A percentile compares a stretch with the other conserved stretches of the same genome.
Conservation (phyloP, 2,888 invertebrate genomes). For the Agapostemon virescens region DNA sequence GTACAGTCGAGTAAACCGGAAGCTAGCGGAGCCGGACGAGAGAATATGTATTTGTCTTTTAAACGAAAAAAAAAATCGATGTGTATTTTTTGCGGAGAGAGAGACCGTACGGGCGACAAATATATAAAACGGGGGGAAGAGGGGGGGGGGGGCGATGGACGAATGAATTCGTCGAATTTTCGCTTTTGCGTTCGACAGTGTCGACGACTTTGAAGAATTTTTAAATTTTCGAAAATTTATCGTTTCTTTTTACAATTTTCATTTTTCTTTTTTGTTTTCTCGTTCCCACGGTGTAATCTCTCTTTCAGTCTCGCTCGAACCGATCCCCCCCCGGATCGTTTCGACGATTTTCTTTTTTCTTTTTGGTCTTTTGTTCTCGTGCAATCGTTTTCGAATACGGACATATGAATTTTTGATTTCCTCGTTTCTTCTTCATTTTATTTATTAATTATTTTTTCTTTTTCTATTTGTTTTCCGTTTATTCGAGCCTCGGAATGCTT, state of each 20-base stretch:
- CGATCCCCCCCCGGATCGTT: background rate
- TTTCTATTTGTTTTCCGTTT: background rate
- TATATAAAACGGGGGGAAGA: constrained; percentile 14
- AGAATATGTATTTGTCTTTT: constrained; percentile 51
- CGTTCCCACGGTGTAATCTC: background rate
- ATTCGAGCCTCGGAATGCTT: constrained; percentile 1
- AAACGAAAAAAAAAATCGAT: constrained; percentile 30
- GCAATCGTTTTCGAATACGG: constrained; percentile 9
- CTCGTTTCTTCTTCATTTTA: background rate
- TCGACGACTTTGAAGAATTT: constrained; percentile 10
- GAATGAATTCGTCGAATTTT: constrained; percentile 23
- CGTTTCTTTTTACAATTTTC: background rate
- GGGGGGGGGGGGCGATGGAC: constrained; percentile 9
- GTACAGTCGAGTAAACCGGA: constrained; percentile 28
- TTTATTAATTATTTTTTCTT: background rate
- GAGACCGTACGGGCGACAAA: constrained; percentile 23
- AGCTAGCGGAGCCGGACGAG: constrained; percentile 29
- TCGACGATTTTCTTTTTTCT: background rate
- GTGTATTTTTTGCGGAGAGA: constrained; percentile 52
- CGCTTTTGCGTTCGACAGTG: background rate
- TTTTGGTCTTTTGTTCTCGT: too few relatives aligned
- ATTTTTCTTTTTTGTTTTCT: background rate
- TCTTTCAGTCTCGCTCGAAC: background rate
- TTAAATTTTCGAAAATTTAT: too few relatives aligned
- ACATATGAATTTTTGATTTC: too few relatives aligned